Percentiles rank a stretch among this genome's conserved stretches.
phyloP scores from a whole-genome alignment of 23 tunicate genomes.

The Aplidium turbinatum region DNA sequence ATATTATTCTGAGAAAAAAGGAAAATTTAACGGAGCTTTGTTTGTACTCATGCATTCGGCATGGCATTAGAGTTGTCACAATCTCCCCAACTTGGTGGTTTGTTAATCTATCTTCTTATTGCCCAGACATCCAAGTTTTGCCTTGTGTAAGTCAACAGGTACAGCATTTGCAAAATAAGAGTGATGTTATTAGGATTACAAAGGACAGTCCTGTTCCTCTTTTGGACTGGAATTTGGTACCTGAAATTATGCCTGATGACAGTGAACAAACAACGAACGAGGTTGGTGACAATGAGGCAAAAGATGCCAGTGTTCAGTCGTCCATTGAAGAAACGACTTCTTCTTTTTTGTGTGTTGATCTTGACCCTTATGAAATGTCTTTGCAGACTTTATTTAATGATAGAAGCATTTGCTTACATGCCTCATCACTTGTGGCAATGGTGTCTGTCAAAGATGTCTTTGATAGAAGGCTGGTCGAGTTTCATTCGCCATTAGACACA shows the following conservation, averaged over 20 bases:
- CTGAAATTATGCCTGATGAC: not conserved
- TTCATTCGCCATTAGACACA: not conserved
- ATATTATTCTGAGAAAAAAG: slow-evolving; percentile 24
- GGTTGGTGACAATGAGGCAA: slow-evolving; percentile 1
- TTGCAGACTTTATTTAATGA: not conserved
- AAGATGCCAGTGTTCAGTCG: slow-evolving; percentile 23
- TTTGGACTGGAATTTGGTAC: slow-evolving; percentile 31
- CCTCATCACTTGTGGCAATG: not conserved
- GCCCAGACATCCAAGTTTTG: not conserved
- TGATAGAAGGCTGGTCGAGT: slow-evolving; percentile 23
- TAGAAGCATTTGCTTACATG: slow-evolving; percentile 18
- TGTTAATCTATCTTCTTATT: slow-evolving; percentile 30
- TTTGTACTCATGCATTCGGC: slow-evolving; percentile 32
- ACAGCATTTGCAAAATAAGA: not conserved
- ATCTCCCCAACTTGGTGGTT: slow-evolving; percentile 55
- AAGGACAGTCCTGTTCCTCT: slow-evolving; percentile 27
- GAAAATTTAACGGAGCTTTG: slow-evolving; percentile 23
- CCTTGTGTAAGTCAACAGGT: slow-evolving; percentile 26
- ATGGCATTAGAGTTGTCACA: slow-evolving; percentile 50
- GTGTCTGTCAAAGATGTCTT: slow-evolving; percentile 46
- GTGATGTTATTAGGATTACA: not conserved
- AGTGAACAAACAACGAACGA: not conserved
- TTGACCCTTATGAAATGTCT: not conserved
- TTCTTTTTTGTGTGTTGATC: slow-evolving; percentile 61
- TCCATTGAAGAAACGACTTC: slow-evolving; percentile 44